phyloP scores from a whole-genome alignment of 2,113 vertebrate genomes.

The Microtus montanus region DNA sequence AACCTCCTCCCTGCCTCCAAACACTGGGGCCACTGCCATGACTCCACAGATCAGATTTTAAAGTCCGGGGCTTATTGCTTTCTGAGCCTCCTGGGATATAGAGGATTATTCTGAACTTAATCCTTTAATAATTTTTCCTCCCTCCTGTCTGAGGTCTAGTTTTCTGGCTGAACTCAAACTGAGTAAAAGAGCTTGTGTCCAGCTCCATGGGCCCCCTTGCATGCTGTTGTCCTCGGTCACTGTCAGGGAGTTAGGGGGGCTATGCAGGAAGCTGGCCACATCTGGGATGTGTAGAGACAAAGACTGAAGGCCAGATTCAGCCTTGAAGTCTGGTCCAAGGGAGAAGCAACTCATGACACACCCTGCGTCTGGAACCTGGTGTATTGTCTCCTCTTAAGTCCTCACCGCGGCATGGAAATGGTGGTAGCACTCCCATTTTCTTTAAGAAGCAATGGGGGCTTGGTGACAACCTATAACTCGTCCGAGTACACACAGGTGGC shows the following conservation, averaged over 20 bases:
- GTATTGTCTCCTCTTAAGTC: background rate
- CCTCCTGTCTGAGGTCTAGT: conserved; percentile 68
- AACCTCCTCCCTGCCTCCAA: conserved; percentile 42
- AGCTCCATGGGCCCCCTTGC: background rate
- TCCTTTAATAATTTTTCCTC: conserved; percentile 78
- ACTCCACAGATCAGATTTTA: conserved; percentile 46
- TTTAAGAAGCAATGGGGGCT: conserved; percentile 17
- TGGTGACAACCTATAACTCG: background rate
- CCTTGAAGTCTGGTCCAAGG: background rate
- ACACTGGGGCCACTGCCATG: conserved; percentile 25
- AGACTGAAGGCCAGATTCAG: background rate
- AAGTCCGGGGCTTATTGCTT: conserved; percentile 66
- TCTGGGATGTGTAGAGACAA: background rate
- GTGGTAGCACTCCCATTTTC: background rate
- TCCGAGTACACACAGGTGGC: background rate
- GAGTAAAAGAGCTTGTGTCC: background rate
- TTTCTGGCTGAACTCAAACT: conserved; percentile 60
- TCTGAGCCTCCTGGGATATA: conserved; percentile 59
- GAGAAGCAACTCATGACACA: background rate
- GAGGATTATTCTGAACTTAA: conserved; percentile 71
- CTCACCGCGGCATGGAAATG: background rate
- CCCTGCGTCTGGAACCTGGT: background rate
- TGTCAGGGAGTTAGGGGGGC: background rate
- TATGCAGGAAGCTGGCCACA: background rate
- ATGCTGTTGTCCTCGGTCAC: background rate